phyloP scores from a whole-genome alignment of 2,888 invertebrate species.

The Scaptomyza reducta region DNA sequence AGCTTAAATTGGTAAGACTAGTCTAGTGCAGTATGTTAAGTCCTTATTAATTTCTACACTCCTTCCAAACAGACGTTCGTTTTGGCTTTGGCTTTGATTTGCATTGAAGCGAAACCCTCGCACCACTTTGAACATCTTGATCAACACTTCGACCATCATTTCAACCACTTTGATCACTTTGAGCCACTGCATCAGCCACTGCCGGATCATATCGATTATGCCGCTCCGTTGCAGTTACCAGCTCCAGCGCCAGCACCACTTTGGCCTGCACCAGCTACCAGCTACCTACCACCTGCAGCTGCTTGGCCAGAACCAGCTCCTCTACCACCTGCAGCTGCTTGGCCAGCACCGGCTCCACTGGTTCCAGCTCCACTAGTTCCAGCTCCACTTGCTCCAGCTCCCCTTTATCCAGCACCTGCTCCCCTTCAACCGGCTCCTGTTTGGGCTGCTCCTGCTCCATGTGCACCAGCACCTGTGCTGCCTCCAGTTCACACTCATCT shows the following conservation, averaged over 20 bases:
- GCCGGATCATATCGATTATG: constrained; percentile 69
- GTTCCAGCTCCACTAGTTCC: constrained; percentile 25
- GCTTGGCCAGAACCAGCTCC: constrained; percentile 33
- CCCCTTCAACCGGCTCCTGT: constrained; percentile 40
- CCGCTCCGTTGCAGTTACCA: constrained; percentile 45
- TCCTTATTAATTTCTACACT: background rate
- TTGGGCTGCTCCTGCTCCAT: constrained; percentile 41
- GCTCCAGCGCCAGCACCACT: constrained; percentile 35
- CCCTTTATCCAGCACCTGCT: constrained; percentile 32
- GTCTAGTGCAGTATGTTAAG: too few relatives aligned
- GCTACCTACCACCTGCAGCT: constrained; percentile 50
- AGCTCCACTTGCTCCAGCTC: constrained; percentile 19
- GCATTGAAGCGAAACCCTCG: constrained; percentile 68
- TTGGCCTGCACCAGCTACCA: constrained; percentile 24
- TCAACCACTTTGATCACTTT: constrained; percentile 48
- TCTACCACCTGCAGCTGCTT: constrained; percentile 41
- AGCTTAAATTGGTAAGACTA: constrained; percentile 68
- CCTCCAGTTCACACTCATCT: constrained; percentile 29
- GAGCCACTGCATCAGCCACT: constrained; percentile 50
- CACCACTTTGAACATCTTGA: constrained; percentile 68
- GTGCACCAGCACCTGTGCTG: constrained; percentile 40
- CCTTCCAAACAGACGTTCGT: constrained; percentile 45
- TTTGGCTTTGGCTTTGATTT: constrained; percentile 48
- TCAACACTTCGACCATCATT: constrained; percentile 50
- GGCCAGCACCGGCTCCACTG: constrained; percentile 29